These are phyloP conservation scores for Nerophis lumbriciformis DNA, from an alignment of 2,113 vertebrate genomes.

Conservation along the genomic window DNA sequence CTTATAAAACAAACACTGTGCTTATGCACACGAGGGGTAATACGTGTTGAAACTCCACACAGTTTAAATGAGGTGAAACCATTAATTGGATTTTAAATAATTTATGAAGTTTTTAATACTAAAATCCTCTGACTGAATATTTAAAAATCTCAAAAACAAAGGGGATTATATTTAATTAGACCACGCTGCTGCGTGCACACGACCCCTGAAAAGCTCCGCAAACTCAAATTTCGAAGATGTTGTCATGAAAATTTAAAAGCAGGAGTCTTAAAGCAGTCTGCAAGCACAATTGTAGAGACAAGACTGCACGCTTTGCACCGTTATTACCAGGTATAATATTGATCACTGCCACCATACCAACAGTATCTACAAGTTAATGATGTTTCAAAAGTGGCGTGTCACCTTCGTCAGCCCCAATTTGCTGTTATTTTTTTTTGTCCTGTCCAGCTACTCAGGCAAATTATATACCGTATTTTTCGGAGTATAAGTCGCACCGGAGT, in stretches of 20 bases:
- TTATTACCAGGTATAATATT: background rate
- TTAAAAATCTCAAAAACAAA: constrained; percentile 12
- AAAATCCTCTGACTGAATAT: constrained; percentile 27
- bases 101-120: constrained; percentile 24
- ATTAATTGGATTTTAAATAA: constrained; percentile 5
- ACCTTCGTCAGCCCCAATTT: constrained; percentile 28
- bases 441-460: too few species aligned
- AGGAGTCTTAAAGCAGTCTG: background rate
- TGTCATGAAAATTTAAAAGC: background rate
- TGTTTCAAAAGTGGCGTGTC: constrained; percentile 54
- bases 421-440: too few species aligned
- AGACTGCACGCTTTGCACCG: background rate
- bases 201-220: background rate
- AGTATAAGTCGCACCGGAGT: too few species aligned
- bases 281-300: background rate
- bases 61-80: constrained; percentile 6
- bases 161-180: constrained; percentile 20
- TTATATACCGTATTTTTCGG: too few species aligned
- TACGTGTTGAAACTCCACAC: constrained; percentile 11
- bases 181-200: constrained; percentile 4
- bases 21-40: background rate
- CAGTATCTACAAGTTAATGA: constrained; percentile 8
- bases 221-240: background rate
- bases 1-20: background rate
- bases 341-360: background rate